Conservation (phyloP, 2,113 vertebrate species). For the Bufo gargarizans region DNA sequence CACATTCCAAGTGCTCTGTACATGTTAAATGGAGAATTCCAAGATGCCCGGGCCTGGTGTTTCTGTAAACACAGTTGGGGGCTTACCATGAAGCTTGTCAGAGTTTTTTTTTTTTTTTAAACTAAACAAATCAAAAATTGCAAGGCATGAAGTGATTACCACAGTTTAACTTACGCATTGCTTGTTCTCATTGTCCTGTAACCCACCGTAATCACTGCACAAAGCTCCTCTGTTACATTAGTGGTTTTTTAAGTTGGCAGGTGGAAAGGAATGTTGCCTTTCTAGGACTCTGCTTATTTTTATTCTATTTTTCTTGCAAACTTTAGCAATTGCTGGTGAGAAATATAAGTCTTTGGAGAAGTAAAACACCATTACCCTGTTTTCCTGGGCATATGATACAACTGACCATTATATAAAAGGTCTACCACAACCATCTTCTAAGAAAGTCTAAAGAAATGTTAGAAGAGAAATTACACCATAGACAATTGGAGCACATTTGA, state of each 20-base stretch:
- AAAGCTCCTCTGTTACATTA: neutral
- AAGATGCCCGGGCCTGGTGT: neutral
- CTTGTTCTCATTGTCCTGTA: conserved; percentile 34
- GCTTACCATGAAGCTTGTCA: neutral
- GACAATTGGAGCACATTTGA: neutral
- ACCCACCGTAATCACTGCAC: conserved; percentile 37
- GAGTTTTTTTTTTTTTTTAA: conserved; percentile 4
- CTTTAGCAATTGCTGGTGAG: neutral
- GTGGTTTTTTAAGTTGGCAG: conserved; percentile 20
- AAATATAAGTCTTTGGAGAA: neutral
- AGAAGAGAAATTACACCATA: neutral
- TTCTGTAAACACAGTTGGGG: conserved; percentile 25
- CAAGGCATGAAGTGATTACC: conserved; percentile 26
- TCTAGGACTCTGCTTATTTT: neutral
- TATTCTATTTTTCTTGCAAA: neutral
- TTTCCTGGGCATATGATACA: neutral
- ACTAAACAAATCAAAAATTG: conserved; percentile 23
- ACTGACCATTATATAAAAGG: neutral
- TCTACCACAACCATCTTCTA: neutral
- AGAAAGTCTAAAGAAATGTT: neutral
- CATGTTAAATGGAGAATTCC: neutral
- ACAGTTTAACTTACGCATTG: conserved; percentile 35
- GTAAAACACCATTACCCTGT: neutral
- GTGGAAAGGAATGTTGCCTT: neutral
- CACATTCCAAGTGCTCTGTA: conserved; percentile 17